Evolutionary conservation across 2,113 vertebrate species (phyloP), one percentile per base, ranked within the genome.

Genomic region (Columbina picui): DNA sequence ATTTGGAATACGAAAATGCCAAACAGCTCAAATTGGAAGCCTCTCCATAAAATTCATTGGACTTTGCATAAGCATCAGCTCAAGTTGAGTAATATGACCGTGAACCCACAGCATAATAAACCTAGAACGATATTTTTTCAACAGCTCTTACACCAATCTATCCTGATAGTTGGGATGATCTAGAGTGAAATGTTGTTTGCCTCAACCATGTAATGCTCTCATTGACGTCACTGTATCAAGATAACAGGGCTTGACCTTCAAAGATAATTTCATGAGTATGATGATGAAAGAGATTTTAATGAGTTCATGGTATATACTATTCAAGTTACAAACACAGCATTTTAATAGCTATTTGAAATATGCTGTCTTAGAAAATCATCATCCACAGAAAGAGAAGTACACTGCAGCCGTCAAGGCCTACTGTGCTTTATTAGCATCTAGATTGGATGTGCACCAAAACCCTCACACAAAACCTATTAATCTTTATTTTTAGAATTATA

Each of bases 261-360:
- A 67, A 65, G 36, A 49, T 73, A 87, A 78, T 94, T 83, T 85
- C 83, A 57, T 45, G 61, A 83, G 61, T 38, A 32, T 50, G 85
- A 11, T 73, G 75, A 94, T 90, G 74, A 90, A 93, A 91, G 43
- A 75, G 30, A 61, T 53, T 83, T 90, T 94, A 75, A 91, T 87
- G 85, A 93, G 30, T 79, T 87, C 79, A 90, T 39, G 53, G 55
- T 76, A 90, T 73, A 56, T 47, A 69, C 26, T 78, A 39, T 91
- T 80, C 90, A 90, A 82, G 70, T 90, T 93, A 79, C 70, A 91
- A 87, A 95, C 57, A 85, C 92, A 93, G 90, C 36, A 88, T 74
- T 94, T 92, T 79, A 85, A 79, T 69, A 88, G 88, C 70, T 92
- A 52, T 91, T 87, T 82, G 34, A 91, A 93, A 84, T 59, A 79